Evolutionary conservation across 2,797 vertebrate genomes (phyloP).

Genomic region (Momotus momota): DNA sequence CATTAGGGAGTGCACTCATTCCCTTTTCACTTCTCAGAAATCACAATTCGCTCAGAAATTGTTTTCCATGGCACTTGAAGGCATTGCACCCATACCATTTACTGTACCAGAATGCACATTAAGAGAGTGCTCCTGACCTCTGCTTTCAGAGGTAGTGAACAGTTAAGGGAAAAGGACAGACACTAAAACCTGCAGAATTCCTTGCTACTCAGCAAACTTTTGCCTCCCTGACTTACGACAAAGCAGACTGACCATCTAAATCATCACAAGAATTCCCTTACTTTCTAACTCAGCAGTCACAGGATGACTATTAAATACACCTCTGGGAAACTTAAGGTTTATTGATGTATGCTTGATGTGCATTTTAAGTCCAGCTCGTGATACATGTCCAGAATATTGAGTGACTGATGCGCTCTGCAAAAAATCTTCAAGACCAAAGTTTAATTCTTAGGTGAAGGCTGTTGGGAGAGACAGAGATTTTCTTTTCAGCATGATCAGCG

Average conservation of each 20-base stretch:
- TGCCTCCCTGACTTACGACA: slow-evolving; percentile 12
- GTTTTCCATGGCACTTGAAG: not conserved
- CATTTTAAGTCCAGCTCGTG: slow-evolving; percentile 14
- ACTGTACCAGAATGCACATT: not conserved
- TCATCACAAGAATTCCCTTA: slow-evolving; percentile 38
- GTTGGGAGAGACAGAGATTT: not conserved
- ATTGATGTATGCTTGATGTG: slow-evolving; percentile 6
- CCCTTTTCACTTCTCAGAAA: not conserved
- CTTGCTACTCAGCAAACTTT: slow-evolving; percentile 30
- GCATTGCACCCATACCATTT: not conserved
- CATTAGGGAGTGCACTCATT: not conserved
- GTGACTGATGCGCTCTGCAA: not conserved
- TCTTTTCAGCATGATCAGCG: not conserved
- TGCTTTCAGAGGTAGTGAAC: not conserved
- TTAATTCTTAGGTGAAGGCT: not conserved
- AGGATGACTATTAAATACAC: slow-evolving; percentile 21
- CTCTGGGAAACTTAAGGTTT: slow-evolving; percentile 52
- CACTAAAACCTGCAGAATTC: slow-evolving; percentile 27
- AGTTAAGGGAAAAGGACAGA: not conserved
- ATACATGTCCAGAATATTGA: slow-evolving; percentile 27
- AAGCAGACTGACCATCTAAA: slow-evolving; percentile 42
- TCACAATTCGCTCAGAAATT: not conserved
- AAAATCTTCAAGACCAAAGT: not conserved
- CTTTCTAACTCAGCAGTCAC: slow-evolving; percentile 34
- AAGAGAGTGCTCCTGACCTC: not conserved